These are phyloP conservation scores for Aramus guarauna DNA, from an alignment of 2,113 vertebrate genomes.

Conservation along the genomic window DNA sequence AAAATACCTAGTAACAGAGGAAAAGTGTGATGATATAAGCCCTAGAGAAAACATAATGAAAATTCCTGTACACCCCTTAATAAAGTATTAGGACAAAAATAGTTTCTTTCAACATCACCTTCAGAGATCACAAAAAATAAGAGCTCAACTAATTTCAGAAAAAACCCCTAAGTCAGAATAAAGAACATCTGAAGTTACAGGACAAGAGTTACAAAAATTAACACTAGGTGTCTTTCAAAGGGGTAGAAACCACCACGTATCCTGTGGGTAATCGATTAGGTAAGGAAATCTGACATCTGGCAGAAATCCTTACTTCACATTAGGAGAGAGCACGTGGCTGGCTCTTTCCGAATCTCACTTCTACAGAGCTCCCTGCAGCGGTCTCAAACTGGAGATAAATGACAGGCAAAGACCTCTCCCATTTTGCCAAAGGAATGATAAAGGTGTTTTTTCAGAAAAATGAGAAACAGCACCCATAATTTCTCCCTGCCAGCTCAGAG, in stretches of 20 bases:
- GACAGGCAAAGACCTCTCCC: background rate
- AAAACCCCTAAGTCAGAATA: background rate
- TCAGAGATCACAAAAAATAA: background rate
- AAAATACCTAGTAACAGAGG: background rate
- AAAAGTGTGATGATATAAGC: background rate
- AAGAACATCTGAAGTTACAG: background rate
- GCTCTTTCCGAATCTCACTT: background rate
- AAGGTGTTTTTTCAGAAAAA: background rate
- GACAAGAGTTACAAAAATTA: background rate
- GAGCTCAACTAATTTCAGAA: background rate
- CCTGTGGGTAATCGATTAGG: fast-evolving
- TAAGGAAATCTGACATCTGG: background rate
- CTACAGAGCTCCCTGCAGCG: background rate
- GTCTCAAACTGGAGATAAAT: background rate
- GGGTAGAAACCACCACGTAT: background rate
- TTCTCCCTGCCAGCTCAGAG: background rate
- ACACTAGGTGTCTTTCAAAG: background rate
- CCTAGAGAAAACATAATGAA: background rate
- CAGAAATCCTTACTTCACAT: background rate
- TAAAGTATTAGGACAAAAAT: background rate
- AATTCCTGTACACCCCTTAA: background rate
- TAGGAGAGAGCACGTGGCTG: background rate
- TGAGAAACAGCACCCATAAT: background rate
- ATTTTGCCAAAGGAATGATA: background rate
- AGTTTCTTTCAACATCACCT: background rate